Evolutionary conservation across 2,888 invertebrate genomes (phyloP), one percentile per base, ranked within the genome.

Genomic region (Anagyrus pseudococci): DNA sequence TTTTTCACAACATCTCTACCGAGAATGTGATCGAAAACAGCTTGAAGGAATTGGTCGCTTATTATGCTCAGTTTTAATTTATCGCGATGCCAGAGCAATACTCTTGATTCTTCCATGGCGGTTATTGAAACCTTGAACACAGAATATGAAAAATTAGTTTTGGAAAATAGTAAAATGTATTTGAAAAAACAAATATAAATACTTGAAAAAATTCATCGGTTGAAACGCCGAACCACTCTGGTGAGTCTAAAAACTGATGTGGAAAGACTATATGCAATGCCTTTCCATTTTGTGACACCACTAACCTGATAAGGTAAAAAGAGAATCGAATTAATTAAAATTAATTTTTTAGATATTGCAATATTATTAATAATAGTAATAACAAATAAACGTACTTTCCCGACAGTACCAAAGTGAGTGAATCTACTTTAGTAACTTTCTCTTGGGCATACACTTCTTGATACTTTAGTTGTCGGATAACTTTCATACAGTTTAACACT

Each of bases 161-260:
- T n/a, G n/a, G n/a, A n/a, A n/a, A n/a, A n/a, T n/a, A n/a, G n/a
- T 44, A 23, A 53, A 57, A 41, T 17, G 44, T 43, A 41, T 57
- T 19, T 25, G 8, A 23, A 47, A 44, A 37, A 57, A 19, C 40
- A 15, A 49, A n/a, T n/a, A n/a, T 57, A 50, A n/a, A n/a, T 82
- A 91, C 92, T 86, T 93, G 93, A 82, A 93, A 93, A 79, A 86
- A 91, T 78, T 93, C 93, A 77, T 93, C 92, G 29, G 92, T 92
- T 58, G 92, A 91, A 49, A 93, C 92, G 67, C 92, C 92, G 81
- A 93, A 93, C 91, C 93, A 93, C 83, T 93, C 93, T 54, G 93
- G 92, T 68, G 92, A 92, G 83, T 93, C 93, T 70, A 93, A 86
- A 84, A 93, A 93, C 83, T 93, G 93, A 83, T 92, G 91, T 62